Evolutionary conservation across 2,113 vertebrate species (phyloP).

Genomic region (Melozone crissalis): DNA sequence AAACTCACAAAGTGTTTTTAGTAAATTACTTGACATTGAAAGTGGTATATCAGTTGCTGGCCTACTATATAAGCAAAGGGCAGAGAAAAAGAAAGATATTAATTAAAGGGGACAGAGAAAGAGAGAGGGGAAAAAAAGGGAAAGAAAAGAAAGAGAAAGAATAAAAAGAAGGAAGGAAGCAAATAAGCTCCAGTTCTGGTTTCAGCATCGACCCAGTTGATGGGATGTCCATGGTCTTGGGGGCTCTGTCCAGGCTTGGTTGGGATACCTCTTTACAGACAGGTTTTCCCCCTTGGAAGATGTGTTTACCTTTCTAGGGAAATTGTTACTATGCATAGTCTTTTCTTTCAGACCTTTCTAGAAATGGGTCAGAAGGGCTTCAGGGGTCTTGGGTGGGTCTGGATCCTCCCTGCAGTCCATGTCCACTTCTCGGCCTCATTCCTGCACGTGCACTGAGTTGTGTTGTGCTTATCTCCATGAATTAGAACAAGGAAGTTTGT

Average conservation of each 20-base stretch:
- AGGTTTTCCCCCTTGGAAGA: background rate
- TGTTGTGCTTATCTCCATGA: background rate
- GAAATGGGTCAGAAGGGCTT: background rate
- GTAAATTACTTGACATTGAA: background rate
- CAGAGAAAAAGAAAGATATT: background rate
- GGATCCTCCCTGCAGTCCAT: background rate
- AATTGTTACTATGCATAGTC: background rate
- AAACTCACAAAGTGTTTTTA: background rate
- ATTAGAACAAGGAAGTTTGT: background rate
- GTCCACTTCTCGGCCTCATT: rapidly evolving
- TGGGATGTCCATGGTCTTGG: background rate
- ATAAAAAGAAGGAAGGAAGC: background rate
- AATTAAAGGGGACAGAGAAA: background rate
- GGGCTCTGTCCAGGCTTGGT: background rate
- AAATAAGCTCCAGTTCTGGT: background rate
- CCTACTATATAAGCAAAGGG: background rate
- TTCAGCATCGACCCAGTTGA: background rate
- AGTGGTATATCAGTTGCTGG: background rate
- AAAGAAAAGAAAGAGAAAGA: background rate
- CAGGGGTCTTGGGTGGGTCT: rapidly evolving
- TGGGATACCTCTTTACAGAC: background rate
- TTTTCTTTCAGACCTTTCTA: background rate
- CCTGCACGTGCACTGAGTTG: rapidly evolving
- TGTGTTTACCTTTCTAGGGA: background rate
- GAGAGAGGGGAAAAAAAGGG: too few species aligned